Conservation (phyloP, 2,797 vertebrate species). For the Enteromius viviparus region DNA sequence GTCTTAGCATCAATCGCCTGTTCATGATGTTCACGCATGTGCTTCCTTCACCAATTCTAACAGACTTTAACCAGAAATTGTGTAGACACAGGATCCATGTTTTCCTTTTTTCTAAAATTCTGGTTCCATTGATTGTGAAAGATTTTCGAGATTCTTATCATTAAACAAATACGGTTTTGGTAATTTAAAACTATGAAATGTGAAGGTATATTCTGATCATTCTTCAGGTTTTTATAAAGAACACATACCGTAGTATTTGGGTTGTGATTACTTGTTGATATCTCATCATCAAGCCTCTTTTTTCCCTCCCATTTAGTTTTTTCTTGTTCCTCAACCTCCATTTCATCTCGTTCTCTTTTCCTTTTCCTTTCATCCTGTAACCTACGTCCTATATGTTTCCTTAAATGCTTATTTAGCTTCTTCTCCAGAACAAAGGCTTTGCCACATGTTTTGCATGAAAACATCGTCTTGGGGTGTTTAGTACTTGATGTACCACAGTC, state of each 20-base stretch:
- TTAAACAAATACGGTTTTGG: neutral
- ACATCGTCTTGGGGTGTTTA: constrained; percentile 32
- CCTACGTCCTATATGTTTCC: neutral
- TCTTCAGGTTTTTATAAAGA: constrained; percentile 1
- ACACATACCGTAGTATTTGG: constrained; percentile 46
- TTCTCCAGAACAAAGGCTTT: constrained; percentile 33
- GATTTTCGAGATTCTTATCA: neutral
- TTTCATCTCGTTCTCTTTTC: neutral
- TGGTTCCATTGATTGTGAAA: neutral
- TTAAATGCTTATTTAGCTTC: constrained; percentile 27
- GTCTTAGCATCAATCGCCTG: neutral
- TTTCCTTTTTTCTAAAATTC: neutral
- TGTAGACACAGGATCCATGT: neutral
- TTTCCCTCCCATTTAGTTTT: neutral
- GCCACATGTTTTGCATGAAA: constrained; percentile 44
- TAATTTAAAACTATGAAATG: neutral
- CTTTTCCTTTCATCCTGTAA: neutral
- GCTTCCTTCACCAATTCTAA: constrained; percentile 34
- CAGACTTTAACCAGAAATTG: neutral
- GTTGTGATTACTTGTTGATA: neutral
- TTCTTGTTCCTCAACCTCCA: neutral
- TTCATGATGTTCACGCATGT: constrained; percentile 33
- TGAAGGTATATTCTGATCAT: neutral
- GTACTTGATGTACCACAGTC: neutral
- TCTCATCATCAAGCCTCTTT: neutral